phyloP scores from a whole-genome alignment of 1,140 invertebrate genomes.

The Drosophila subobscura region DNA sequence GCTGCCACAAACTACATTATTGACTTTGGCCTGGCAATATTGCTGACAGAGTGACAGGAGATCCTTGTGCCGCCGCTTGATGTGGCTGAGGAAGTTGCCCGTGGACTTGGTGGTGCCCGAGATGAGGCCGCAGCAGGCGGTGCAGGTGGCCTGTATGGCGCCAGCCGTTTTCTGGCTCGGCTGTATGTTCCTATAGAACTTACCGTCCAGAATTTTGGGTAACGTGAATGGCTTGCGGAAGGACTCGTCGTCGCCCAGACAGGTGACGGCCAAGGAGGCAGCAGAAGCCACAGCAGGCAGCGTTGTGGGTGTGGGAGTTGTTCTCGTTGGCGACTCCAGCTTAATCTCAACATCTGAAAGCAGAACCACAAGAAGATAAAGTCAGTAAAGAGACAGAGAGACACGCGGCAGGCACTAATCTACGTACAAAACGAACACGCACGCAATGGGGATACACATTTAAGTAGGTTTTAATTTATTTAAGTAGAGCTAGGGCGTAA shows the following conservation, averaged over 20 bases:
- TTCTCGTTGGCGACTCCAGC: slow-evolving; percentile 29
- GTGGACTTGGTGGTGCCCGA: slow-evolving; percentile 79
- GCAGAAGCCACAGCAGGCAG: slow-evolving; percentile 16
- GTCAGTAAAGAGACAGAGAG: slow-evolving; percentile 35
- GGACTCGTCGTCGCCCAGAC: slow-evolving; percentile 58
- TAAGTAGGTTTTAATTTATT: slow-evolving; percentile 52
- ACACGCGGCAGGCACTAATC: neutral
- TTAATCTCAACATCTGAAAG: slow-evolving; percentile 59
- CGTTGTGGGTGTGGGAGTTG: slow-evolving; percentile 15
- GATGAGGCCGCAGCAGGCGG: slow-evolving; percentile 71
- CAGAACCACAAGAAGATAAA: neutral
- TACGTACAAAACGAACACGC: slow-evolving; percentile 38
- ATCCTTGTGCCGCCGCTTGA: slow-evolving; percentile 77
- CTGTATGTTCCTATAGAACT: slow-evolving; percentile 79
- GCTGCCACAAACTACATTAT: neutral
- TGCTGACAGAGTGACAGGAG: slow-evolving; percentile 66
- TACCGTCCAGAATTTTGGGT: slow-evolving; percentile 79
- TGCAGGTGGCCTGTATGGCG: slow-evolving; percentile 79
- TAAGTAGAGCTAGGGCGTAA: slow-evolving; percentile 32
- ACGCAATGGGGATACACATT: slow-evolving; percentile 17
- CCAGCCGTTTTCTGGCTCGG: slow-evolving; percentile 77
- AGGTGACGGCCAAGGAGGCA: slow-evolving; percentile 31
- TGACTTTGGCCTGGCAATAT: slow-evolving; percentile 75
- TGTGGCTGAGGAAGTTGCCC: slow-evolving; percentile 79
- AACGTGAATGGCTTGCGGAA: slow-evolving; percentile 63